A percentile compares a stretch with the other conserved stretches of the same genome.
Conservation (phyloP, 2,113 vertebrate genomes). For the Leuciscus idus region DNA sequence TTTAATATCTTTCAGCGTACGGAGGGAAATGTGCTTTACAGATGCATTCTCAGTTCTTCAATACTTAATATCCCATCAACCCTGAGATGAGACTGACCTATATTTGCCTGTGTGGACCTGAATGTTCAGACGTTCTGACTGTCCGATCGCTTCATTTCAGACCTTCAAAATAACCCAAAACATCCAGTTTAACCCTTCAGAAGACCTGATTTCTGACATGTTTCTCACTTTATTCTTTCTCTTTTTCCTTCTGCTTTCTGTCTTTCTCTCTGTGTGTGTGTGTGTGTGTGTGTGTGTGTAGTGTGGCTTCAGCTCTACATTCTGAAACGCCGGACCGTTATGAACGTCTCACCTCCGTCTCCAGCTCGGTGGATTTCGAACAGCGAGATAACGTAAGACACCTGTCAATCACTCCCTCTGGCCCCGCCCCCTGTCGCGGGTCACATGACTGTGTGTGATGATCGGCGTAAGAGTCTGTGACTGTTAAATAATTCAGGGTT, state of each 20-base stretch:
- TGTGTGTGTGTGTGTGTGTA: constrained; percentile 58
- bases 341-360: constrained; percentile 94
- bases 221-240: constrained; percentile 1
- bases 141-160: constrained; percentile 14
- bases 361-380: constrained; percentile 96
- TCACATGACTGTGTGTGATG: too few species aligned
- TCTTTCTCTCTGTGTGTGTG: neutral
- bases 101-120: neutral
- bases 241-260: neutral
- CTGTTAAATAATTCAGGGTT: too few species aligned
- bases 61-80: neutral
- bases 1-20: neutral
- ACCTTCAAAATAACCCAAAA: neutral
- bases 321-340: constrained; percentile 93
- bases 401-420: constrained; percentile 7
- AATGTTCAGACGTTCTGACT: neutral
- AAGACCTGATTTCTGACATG: neutral
- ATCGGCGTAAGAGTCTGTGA: too few species aligned
- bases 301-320: constrained; percentile 92
- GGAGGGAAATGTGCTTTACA: neutral
- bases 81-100: neutral
- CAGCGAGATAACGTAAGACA: constrained; percentile 93
- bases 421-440: neutral
- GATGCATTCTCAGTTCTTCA: neutral
- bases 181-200: neutral